Percentiles rank a stretch among this genome's conserved stretches.
These are phyloP conservation scores for Pectinophora gossypiella DNA, from an alignment of 1,140 invertebrate species.

Conservation along the genomic window DNA sequence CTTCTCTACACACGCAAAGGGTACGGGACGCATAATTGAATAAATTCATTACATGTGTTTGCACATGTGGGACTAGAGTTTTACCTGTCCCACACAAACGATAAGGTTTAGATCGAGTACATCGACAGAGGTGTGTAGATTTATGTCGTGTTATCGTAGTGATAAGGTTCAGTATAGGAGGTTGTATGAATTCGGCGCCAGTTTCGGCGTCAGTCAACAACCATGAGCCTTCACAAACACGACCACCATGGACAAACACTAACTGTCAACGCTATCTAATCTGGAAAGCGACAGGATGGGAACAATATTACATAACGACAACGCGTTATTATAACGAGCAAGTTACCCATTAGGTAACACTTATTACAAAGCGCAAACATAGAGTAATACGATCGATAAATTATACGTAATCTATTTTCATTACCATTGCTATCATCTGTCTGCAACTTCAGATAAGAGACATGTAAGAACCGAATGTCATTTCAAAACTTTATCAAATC, in stretches of 20 bases:
- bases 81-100: no score
- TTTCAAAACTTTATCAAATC: no score
- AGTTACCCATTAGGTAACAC: no score
- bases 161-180: conserved; percentile 25
- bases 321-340: no score
- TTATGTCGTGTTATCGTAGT: conserved; percentile 16
- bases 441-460: background rate
- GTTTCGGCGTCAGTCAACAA: conserved; percentile 30
- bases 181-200: conserved; percentile 19
- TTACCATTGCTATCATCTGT: background rate
- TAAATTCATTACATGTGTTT: no score
- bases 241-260: conserved; percentile 45
- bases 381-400: no score
- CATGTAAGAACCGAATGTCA: no score
- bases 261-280: conserved; percentile 52
- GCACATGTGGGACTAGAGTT: no score
- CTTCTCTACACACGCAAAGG: background rate
- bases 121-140: no score
- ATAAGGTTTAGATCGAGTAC: no score
- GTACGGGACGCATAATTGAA: background rate
- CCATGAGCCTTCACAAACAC: conserved; percentile 41
- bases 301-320: background rate
- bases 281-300: conserved; percentile 35
- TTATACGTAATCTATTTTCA: background rate
- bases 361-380: no score